phyloP scores from a whole-genome alignment of 2,888 invertebrate species.

The Euplexia lucipara region DNA sequence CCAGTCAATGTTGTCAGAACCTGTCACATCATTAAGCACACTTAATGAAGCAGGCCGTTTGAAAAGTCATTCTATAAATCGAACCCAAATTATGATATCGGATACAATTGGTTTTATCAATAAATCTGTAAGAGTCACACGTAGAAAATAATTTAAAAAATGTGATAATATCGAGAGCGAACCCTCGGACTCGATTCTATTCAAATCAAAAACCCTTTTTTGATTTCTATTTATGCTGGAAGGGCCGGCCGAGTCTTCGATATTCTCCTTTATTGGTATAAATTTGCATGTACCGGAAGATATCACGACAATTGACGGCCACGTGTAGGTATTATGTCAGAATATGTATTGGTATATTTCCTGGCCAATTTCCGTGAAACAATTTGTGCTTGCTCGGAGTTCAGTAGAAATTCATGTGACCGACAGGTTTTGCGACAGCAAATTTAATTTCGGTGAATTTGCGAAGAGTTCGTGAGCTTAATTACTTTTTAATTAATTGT shows the following conservation, averaged over 20 bases:
- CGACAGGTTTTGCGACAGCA: background rate
- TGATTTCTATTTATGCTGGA: conserved; percentile 38
- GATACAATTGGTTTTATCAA: conserved; percentile 11
- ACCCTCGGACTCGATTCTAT: conserved; percentile 30
- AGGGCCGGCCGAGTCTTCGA: conserved; percentile 15
- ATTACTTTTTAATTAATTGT: too few species aligned
- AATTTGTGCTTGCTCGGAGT: conserved; percentile 3
- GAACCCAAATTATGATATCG: background rate
- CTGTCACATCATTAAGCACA: background rate
- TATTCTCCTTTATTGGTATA: conserved; percentile 24
- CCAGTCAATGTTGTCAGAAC: background rate
- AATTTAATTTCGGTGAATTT: conserved; percentile 9
- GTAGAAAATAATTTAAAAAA: conserved; percentile 17
- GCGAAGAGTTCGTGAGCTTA: too few species aligned
- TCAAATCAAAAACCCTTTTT: conserved; percentile 51
- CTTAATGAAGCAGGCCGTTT: background rate
- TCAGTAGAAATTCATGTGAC: background rate
- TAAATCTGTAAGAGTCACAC: conserved; percentile 1
- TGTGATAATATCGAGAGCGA: conserved; percentile 19
- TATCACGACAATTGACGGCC: conserved; percentile 23
- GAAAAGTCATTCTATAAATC: conserved; percentile 5
- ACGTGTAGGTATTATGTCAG: background rate
- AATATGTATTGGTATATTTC: conserved; percentile 30
- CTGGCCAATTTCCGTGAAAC: conserved; percentile 5
- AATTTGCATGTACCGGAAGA: conserved; percentile 37